phyloP scores from a whole-genome alignment of 2,888 invertebrate genomes.

The Venusia cambrica region DNA sequence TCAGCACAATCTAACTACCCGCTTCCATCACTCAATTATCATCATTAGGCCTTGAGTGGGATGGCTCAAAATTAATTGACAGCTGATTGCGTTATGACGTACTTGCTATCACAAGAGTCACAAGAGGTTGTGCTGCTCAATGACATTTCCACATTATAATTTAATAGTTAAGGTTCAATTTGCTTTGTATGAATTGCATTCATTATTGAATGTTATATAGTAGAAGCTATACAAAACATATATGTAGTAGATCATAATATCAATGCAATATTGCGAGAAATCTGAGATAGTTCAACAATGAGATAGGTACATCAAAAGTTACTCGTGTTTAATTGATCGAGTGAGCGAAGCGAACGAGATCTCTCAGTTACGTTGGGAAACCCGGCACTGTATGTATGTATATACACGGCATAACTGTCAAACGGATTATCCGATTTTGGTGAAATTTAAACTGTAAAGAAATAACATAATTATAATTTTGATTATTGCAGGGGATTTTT shows the following conservation, averaged over 20 bases:
- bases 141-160: conserved; percentile 8
- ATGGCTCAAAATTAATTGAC: conserved; percentile 42
- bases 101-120: conserved; percentile 44
- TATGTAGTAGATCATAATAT: conserved; percentile 46
- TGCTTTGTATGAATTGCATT: conserved; percentile 28
- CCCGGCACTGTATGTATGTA: too few species aligned
- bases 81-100: conserved; percentile 35
- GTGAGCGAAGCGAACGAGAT: too few species aligned
- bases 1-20: conserved; percentile 24
- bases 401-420: too few species aligned
- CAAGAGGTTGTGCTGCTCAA: conserved; percentile 36
- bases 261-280: conserved; percentile 51
- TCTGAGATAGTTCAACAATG: conserved; percentile 34
- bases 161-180: conserved; percentile 13
- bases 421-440: too few species aligned
- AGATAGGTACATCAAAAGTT: too few species aligned
- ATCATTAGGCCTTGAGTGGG: conserved; percentile 32
- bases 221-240: conserved; percentile 51
- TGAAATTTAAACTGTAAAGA: too few species aligned
- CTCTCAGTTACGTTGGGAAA: too few species aligned
- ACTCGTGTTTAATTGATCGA: too few species aligned
- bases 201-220: conserved; percentile 33
- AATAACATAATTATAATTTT: too few species aligned
- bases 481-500: too few species aligned
- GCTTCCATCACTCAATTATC: conserved; percentile 34